A percentile compares a stretch with the other conserved stretches of the same genome.
Conservation (phyloP, 2,797 vertebrate genomes). For the Rhadinocentrus ornatus region DNA sequence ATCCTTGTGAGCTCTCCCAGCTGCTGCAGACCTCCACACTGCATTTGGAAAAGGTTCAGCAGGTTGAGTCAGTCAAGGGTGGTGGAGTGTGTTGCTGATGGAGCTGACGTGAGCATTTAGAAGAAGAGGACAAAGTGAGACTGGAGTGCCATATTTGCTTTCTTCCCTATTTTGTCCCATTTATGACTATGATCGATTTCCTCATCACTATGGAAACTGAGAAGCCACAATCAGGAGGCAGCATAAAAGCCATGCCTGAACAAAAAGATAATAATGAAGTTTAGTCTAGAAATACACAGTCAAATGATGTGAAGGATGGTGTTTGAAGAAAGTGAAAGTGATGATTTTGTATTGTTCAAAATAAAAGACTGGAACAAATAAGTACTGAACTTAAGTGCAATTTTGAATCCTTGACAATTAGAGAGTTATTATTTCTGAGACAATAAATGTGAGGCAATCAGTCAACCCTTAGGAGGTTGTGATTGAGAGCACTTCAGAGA, state of each 20-base stretch:
- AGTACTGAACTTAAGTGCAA: constrained; percentile 58
- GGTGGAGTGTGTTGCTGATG: constrained; percentile 26
- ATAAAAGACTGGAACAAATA: constrained; percentile 50
- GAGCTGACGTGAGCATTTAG: constrained; percentile 46
- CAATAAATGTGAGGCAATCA: constrained; percentile 69
- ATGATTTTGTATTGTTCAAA: constrained; percentile 62
- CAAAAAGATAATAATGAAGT: constrained; percentile 64
- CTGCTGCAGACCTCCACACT: neutral
- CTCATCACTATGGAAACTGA: constrained; percentile 75
- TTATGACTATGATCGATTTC: constrained; percentile 61
- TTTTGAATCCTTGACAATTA: constrained; percentile 59
- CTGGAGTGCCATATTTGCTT: constrained; percentile 35
- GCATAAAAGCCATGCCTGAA: constrained; percentile 56
- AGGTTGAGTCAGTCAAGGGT: constrained; percentile 15
- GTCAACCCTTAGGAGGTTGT: constrained; percentile 51
- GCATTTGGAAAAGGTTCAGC: constrained; percentile 18
- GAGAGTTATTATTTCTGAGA: constrained; percentile 58
- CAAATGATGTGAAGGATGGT: constrained; percentile 39
- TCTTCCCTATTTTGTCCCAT: constrained; percentile 52
- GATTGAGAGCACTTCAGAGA: constrained; percentile 56
- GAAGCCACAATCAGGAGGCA: constrained; percentile 61
- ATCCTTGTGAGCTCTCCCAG: neutral
- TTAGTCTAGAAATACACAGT: constrained; percentile 46
- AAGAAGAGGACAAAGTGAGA: constrained; percentile 35
- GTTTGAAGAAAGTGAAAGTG: constrained; percentile 15